phyloP scores from a whole-genome alignment of 2,888 invertebrate species.

The Sminthurinus aureus region DNA sequence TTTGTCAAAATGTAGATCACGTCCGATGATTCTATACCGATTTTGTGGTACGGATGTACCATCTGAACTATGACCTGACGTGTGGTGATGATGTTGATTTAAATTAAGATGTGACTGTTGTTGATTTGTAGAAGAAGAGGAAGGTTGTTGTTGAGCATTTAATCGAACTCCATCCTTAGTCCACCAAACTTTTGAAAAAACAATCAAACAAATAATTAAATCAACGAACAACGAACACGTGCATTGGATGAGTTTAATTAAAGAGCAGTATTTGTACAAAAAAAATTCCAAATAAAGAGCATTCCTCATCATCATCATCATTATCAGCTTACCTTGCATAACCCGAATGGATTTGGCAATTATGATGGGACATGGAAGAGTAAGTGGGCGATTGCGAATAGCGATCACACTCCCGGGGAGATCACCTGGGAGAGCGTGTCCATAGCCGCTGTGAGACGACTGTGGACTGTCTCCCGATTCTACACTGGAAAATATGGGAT shows the following conservation, averaged over 20 bases:
- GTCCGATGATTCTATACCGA: conserved; percentile 11
- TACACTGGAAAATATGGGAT: background rate
- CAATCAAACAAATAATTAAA: background rate
- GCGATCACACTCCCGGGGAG: conserved; percentile 47
- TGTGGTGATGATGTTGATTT: background rate
- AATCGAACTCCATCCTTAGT: conserved; percentile 55
- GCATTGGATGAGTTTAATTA: background rate
- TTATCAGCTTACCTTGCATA: conserved; percentile 46
- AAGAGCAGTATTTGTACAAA: background rate
- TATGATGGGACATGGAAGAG: conserved; percentile 52
- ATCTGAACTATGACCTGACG: background rate
- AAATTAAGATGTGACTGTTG: background rate
- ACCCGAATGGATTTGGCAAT: conserved; percentile 42
- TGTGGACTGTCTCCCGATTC: background rate
- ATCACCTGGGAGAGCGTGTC: background rate
- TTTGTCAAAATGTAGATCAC: conserved; percentile 56
- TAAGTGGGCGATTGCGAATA: conserved; percentile 50
- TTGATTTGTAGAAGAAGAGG: background rate
- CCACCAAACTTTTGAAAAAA: conserved; percentile 39
- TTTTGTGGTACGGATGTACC: background rate
- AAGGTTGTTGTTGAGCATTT: conserved; percentile 45
- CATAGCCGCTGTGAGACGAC: background rate
- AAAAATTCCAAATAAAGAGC: too few species aligned
- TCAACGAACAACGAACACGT: background rate
- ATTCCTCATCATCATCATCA: too few species aligned